phyloP scores from a whole-genome alignment of 2,797 vertebrate species.

The Alectoris magna region DNA sequence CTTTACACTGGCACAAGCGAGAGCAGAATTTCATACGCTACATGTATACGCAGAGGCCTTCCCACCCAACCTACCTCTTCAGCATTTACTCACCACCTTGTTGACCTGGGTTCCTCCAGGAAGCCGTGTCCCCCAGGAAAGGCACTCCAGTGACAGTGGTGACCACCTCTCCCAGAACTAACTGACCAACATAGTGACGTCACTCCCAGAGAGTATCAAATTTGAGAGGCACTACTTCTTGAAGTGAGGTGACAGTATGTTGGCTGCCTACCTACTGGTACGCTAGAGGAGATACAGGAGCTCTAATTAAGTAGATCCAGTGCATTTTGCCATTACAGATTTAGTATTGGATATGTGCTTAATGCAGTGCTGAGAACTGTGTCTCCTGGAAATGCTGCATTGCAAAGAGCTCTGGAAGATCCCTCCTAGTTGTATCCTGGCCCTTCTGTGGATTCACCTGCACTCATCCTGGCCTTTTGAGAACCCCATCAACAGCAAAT shows the following conservation, averaged over 20 bases:
- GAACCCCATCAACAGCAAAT: background rate
- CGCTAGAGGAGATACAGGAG: conserved; percentile 17
- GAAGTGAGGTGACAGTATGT: conserved; percentile 71
- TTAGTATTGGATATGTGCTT: background rate
- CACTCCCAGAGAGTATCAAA: conserved; percentile 69
- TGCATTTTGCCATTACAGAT: conserved; percentile 7
- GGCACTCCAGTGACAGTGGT: conserved; percentile 64
- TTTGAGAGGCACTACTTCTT: conserved; percentile 60
- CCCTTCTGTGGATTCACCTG: background rate
- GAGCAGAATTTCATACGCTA: conserved; percentile 55
- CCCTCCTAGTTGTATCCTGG: conserved; percentile 40
- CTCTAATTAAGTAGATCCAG: conserved; percentile 42
- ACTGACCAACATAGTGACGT: conserved; percentile 62
- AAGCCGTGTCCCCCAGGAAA: conserved; percentile 70
- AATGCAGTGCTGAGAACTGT: conserved; percentile 6
- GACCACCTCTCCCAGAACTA: conserved; percentile 52
- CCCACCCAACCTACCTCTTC: conserved; percentile 75
- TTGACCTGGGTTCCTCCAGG: conserved; percentile 70
- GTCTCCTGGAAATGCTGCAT: conserved; percentile 26
- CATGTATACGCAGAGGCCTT: conserved; percentile 58
- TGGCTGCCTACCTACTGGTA: conserved; percentile 55
- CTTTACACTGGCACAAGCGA: background rate
- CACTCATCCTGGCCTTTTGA: background rate
- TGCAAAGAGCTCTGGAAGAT: conserved; percentile 35
- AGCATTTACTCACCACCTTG: conserved; percentile 74